Conservation (phyloP, 2,888 invertebrate species). For the Crocallis elinguaria region DNA sequence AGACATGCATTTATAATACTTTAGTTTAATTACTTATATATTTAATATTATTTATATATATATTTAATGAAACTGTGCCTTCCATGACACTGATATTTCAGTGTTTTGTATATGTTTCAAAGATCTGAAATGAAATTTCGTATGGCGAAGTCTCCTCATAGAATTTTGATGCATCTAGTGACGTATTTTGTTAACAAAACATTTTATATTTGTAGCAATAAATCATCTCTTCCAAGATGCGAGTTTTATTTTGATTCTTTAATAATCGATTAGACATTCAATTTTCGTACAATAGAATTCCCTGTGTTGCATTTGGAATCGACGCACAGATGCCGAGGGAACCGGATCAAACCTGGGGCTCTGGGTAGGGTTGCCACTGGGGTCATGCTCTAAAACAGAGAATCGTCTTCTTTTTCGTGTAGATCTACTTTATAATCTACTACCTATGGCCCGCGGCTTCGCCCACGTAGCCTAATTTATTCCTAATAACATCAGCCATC, state of each 20-base stretch:
- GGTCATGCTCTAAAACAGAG: too few species aligned
- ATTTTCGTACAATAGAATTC: too few species aligned
- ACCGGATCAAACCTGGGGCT: too few species aligned
- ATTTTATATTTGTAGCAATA: conserved; percentile 65
- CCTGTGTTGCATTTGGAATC: too few species aligned
- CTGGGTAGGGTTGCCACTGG: too few species aligned
- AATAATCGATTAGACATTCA: too few species aligned
- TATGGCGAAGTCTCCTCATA: conserved; percentile 54
- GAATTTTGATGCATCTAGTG: conserved; percentile 58
- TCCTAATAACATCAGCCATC: too few species aligned
- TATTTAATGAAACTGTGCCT: conserved; percentile 63
- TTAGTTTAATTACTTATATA: conserved; percentile 21
- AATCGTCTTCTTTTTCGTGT: too few species aligned
- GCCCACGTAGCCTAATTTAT: too few species aligned
- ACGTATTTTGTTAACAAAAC: conserved; percentile 64
- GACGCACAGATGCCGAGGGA: too few species aligned
- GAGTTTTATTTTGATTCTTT: conserved; percentile 30
- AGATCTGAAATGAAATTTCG: conserved; percentile 26
- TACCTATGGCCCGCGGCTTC: too few species aligned
- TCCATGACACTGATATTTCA: conserved; percentile 46
- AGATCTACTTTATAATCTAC: too few species aligned
- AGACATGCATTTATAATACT: conserved; percentile 36
- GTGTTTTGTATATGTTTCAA: conserved; percentile 23
- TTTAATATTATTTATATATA: conserved; percentile 10
- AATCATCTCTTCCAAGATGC: conserved; percentile 53